These are phyloP conservation scores for Scaptomyza pallida DNA, from an alignment of 1,140 invertebrate genomes.

Conservation along the genomic window DNA sequence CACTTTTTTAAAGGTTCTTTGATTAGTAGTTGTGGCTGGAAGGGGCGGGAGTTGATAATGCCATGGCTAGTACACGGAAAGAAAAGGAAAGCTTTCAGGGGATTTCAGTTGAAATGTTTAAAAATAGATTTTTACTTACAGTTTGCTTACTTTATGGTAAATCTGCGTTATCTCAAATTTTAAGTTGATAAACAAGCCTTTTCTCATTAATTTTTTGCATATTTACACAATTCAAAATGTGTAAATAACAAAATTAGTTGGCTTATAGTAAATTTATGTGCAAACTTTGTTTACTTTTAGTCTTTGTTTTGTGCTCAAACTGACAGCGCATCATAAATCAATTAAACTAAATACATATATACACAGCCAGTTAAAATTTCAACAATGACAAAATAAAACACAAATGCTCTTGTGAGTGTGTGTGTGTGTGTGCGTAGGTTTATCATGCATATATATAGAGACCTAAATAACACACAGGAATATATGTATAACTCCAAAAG, in stretches of 20 bases:
- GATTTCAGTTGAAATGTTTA: too few relatives aligned
- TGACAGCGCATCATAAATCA: constrained; percentile 14
- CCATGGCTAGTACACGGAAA: too few relatives aligned
- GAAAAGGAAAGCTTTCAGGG: too few relatives aligned
- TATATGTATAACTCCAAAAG: constrained; percentile 48
- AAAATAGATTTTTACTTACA: too few relatives aligned
- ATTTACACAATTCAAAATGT: neutral
- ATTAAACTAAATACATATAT: neutral
- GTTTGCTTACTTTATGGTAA: too few relatives aligned
- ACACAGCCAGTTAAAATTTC: constrained; percentile 4
- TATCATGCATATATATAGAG: constrained; percentile 13
- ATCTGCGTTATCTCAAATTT: too few relatives aligned
- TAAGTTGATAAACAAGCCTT: too few relatives aligned
- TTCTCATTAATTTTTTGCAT: neutral
- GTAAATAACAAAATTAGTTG: too few relatives aligned
- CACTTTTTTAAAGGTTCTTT: neutral
- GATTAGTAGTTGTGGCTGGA: neutral
- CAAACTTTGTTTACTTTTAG: neutral
- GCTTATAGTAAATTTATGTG: neutral
- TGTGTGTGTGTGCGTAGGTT: neutral
- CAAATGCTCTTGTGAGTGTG: constrained; percentile 2
- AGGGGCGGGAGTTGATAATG: too few relatives aligned
- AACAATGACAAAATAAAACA: constrained; percentile 4
- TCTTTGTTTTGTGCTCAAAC: neutral
- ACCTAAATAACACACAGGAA: constrained; percentile 37